Evolutionary conservation across 2,113 vertebrate genomes (phyloP), one percentile per base, ranked within the genome.

Genomic region (Mungos mungo): DNA sequence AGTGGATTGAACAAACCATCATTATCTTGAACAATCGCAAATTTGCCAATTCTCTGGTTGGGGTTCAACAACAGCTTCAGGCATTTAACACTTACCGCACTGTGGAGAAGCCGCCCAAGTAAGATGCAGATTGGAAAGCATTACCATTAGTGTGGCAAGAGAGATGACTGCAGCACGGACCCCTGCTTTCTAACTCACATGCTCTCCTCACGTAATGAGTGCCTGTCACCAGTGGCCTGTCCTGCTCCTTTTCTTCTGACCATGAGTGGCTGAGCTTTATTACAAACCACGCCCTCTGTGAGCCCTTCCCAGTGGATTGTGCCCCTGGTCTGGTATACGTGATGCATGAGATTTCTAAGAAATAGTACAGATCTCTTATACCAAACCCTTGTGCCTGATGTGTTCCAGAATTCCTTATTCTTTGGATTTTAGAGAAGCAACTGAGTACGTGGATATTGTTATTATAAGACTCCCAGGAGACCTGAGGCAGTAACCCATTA

Each of bases 1-100:
- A 99, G 98, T 99, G 99, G 99, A 99, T 99, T 45, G 99, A 99
- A 88, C 99, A 99, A 98, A 99, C 99, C 98, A 99, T 99, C 98
- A 99, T 99, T 97, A 99, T 99, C 98, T 99, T 99, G 95, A 99
- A 99, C 99, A 99, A 99, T 98, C 99, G 99, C 97, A 99, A 99
- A 98, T 99, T 99, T 85, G 99, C 99, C 97, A 99, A 99, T 99
- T 99, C 99, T 0, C 98, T 99, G 47, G 98, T 99, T 2, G 99
- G 99, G 1, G 99, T 99, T 86, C 99, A 99, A 68, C 99, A 99
- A 95, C 99, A 99, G 98, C 99, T 99, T 1, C 99, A 99, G 98
- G 99, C 99, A 0, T 99, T 99, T 99, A 99, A 99, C 99, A 99
- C 99, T 18, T 99, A 99, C 98, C 99, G 99, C 71, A 99, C 99